Base-by-base conservation (phyloP, 2,113 vertebrate species). In the Brachypodius melanocephalos region DNA sequence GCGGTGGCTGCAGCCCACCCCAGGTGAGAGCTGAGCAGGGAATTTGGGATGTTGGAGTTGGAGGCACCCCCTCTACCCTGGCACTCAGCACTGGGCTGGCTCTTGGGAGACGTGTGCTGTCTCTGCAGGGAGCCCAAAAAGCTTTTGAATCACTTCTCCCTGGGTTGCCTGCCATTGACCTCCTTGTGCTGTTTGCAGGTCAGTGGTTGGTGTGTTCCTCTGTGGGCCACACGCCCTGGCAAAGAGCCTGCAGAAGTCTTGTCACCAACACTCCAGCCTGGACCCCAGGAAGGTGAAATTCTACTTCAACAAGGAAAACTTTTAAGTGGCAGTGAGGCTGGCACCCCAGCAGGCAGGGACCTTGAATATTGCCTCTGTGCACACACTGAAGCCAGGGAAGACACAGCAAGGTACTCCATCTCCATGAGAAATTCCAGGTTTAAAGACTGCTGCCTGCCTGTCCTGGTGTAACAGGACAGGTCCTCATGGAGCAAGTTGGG, bases 281-380 rank as follows among this genome's bases (percentile, higher is more conserved):
- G 98, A 99, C 96, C 98, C 98, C 52, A 98, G 99, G 34, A 99
- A 98, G 79, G 98, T 99, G 84, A 98, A 98, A 77, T 99, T 99
- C 97, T 99, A 99, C 93, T 99, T 99, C 96, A 99, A 99, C 98
- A 99, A 99, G 92, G 99, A 99, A 91, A 99, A 99, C 68, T 99
- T 99, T 76, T 99, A 96, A 98, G 69, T 5, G n/a, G 75, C 5
- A 89, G 75, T 1, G 0, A 31, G 38, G 62, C 38, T 51, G 48
- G 20, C 4, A 19, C 3, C 16, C 13, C 43, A 18, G 54, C 0
- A 0, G 40, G 21, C 43, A 43, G 48, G 28, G 24, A 58, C 5
- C 6, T 25, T 49, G 62, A 16, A 3, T 19, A 21, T 24, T 17
- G 8, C 48, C 72, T 84, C 55, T 28, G 29, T 2, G 8, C 14